Evolutionary conservation across 2,888 invertebrate genomes (phyloP).

Genomic region (Ellobium chinense): DNA sequence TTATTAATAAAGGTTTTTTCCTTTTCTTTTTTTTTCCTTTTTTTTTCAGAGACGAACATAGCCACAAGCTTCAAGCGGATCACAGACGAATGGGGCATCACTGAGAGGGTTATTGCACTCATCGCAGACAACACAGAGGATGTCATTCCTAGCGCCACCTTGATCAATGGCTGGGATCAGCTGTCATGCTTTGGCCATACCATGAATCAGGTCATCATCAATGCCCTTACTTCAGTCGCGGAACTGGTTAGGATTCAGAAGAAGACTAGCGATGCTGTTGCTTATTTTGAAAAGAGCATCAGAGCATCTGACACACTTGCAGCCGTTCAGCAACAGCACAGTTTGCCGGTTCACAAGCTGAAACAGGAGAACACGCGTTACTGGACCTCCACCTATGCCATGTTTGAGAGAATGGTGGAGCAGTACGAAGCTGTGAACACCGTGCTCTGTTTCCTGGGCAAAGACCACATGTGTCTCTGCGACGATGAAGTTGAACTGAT

Average conservation of each 20-base stretch:
- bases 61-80: conserved; percentile 34
- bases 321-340: conserved; percentile 41
- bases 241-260: conserved; percentile 41
- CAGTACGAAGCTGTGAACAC: conserved; percentile 46
- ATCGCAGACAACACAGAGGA: conserved; percentile 22
- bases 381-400: conserved; percentile 38
- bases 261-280: conserved; percentile 37
- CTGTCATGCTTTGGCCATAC: conserved; percentile 39
- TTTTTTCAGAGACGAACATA: conserved; percentile 12
- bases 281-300: conserved; percentile 39
- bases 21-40: too few relatives aligned
- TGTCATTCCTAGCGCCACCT: conserved; percentile 18
- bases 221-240: conserved; percentile 35
- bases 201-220: conserved; percentile 25
- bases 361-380: conserved; percentile 24
- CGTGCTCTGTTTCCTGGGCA: conserved; percentile 39
- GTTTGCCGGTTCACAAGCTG: conserved; percentile 35
- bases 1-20: too few relatives aligned
- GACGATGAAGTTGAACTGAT: conserved; percentile 45
- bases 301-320: conserved; percentile 40
- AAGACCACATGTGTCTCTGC: conserved; percentile 43
- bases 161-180: conserved; percentile 42
- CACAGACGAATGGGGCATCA: conserved; percentile 43
- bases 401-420: conserved; percentile 41
- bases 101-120: conserved; percentile 31